Conservation (phyloP, 1,140 invertebrate genomes). For the Aphidius gifuensis region DNA sequence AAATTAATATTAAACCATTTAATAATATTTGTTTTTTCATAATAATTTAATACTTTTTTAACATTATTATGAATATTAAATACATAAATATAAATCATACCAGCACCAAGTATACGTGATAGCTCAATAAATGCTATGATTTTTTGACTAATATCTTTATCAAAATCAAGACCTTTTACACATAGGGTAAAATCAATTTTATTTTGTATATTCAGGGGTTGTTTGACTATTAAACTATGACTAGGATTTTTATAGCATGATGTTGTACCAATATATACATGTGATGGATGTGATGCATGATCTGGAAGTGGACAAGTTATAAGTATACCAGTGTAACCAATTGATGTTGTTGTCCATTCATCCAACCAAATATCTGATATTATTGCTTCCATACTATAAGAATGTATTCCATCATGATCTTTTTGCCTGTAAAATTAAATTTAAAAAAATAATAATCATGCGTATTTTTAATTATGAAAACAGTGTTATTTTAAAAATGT, state of each 20-base stretch:
- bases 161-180: constrained; percentile 69
- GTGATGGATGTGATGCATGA: constrained; percentile 26
- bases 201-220: background rate
- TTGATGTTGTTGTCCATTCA: constrained; percentile 40
- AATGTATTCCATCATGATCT: constrained; percentile 29
- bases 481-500: too few species aligned
- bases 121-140: constrained; percentile 70
- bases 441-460: too few species aligned
- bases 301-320: constrained; percentile 43
- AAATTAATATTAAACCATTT: constrained; percentile 58
- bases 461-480: too few species aligned
- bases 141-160: constrained; percentile 60
- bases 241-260: constrained; percentile 46
- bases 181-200: constrained; percentile 61
- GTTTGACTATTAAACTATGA: constrained; percentile 45
- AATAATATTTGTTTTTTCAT: constrained; percentile 54
- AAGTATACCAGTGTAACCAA: constrained; percentile 45
- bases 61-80: constrained; percentile 59
- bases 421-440: constrained; percentile 36
- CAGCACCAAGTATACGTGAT: constrained; percentile 64
- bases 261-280: constrained; percentile 38
- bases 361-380: constrained; percentile 49
- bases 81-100: constrained; percentile 64
- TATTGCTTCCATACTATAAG: constrained; percentile 45
- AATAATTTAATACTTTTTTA: constrained; percentile 57